Evolutionary conservation across 1,140 invertebrate species (phyloP), one percentile per base, ranked within the genome.

Genomic region (Euwallacea similis): DNA sequence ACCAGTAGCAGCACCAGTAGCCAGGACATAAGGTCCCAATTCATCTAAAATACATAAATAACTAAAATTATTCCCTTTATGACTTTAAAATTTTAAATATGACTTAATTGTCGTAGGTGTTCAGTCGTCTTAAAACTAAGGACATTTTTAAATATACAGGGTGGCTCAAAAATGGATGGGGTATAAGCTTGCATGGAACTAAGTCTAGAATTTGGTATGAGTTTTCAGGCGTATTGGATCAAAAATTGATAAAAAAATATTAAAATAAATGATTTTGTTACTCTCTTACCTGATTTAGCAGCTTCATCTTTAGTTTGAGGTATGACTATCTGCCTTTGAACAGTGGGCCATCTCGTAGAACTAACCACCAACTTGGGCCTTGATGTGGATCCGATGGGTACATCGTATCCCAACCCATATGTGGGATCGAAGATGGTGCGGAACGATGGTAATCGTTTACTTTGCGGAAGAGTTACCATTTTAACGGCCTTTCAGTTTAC

Each of bases 21-120:
- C 75, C 44, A 79, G 56, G 8, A 76, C 41, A 56, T 73, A 72
- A 2, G 76, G 74, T 16, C 75, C 76, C 7, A 80, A 42, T 9
- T 76, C 68, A 15, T 75, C 79, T 80, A 71, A 43, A 75, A 75
- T n/a, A n/a, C n/a, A n/a, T n/a, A n/a, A n/a, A n/a, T 46, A 68
- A 71, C 53, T 15, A 56, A 56, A 2, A 16, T 0, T 6, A 33
- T 33, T 4, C 21, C 21, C 21, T 33, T 33, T 33, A 33, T 33
- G 1, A 50, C 46, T 6, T 50, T 50, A 0, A 50, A 50, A 10
- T 11, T 50, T 11, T 50, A 10, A 6, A 50, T 11, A 6, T 11
- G 9, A 50, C 13, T 6, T 50, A 11, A 50, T 50, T 50, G 9
- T 6, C 6, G 6, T 6, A 11, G 10, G 16, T 4, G 9, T 56